A percentile compares a stretch with the other conserved stretches of the same genome.
Conservation (phyloP, 2,888 invertebrate species). For the Agrotis ipsilon region DNA sequence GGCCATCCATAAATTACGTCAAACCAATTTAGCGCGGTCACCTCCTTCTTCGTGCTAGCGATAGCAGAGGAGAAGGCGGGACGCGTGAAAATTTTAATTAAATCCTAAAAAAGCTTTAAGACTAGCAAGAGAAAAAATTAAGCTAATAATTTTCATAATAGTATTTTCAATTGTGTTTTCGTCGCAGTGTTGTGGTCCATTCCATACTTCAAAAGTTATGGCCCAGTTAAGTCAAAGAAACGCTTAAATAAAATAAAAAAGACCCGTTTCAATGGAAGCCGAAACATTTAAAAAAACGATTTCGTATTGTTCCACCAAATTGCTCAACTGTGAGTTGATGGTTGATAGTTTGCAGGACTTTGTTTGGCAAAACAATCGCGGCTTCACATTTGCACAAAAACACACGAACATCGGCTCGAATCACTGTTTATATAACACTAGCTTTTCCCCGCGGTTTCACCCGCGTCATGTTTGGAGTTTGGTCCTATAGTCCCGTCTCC, state of each 20-base stretch:
- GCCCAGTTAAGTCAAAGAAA: constrained; percentile 5
- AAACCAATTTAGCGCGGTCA: no score
- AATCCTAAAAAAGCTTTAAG: not conserved
- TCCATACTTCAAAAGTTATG: not conserved
- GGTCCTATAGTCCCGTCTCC: no score
- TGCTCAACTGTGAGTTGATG: constrained; percentile 39
- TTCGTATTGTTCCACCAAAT: constrained; percentile 48
- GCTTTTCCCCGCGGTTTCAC: no score
- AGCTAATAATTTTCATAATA: not conserved
- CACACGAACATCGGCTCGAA: constrained; percentile 8
- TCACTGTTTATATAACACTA: constrained; percentile 45
- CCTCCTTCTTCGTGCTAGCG: no score
- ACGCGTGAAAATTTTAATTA: no score
- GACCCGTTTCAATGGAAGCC: constrained; percentile 22
- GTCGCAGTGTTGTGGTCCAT: not conserved
- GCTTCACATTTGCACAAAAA: constrained; percentile 55
- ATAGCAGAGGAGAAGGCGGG: no score
- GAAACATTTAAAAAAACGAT: constrained; percentile 28
- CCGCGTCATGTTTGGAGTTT: no score
- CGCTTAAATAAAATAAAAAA: constrained; percentile 22
- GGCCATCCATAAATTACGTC: no score
- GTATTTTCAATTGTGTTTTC: constrained; percentile 8
- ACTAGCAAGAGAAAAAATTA: not conserved
- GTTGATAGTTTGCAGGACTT: constrained; percentile 55
- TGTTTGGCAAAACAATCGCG: constrained; percentile 56